Percentiles rank a stretch among this genome's conserved stretches.
Conservation (phyloP, 2,113 vertebrate genomes). For the Garra rufa region DNA sequence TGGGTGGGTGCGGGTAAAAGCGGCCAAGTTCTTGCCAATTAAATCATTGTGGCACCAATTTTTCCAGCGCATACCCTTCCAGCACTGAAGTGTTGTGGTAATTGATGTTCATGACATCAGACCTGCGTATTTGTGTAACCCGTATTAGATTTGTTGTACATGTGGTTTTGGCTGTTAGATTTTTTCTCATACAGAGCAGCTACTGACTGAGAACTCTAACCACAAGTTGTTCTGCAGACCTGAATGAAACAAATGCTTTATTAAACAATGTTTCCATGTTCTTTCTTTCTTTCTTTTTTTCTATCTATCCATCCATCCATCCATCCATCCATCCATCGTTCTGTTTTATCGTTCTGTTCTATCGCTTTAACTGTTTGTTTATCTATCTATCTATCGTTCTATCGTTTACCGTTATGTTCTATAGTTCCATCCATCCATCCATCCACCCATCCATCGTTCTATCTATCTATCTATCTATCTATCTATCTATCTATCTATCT, state of each 20-base stretch:
- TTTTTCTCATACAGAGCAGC: constrained; percentile 12
- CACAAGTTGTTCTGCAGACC: not conserved
- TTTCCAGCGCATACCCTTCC: constrained; percentile 55
- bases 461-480: too few relatives aligned
- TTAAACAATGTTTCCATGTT: not conserved
- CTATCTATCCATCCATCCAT: not conserved
- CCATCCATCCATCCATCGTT: not conserved
- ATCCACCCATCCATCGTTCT: too few relatives aligned
- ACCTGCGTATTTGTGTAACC: constrained; percentile 57
- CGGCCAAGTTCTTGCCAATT: constrained; percentile 52
- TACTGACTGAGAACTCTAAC: constrained; percentile 18
- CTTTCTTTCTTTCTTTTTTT: not conserved
- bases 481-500: too few relatives aligned
- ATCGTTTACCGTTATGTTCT: not conserved
- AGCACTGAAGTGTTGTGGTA: constrained; percentile 51
- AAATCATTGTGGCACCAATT: constrained; percentile 59
- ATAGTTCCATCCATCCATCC: too few relatives aligned
- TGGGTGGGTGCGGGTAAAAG: constrained; percentile 36
- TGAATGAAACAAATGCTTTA: not conserved
- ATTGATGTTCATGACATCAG: constrained; percentile 60
- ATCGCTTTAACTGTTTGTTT: not conserved
- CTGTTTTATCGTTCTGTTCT: not conserved
- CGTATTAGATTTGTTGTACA: constrained; percentile 45
- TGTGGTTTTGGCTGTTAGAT: constrained; percentile 19
- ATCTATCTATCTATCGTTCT: not conserved